Evolutionary conservation across 2,113 vertebrate species (phyloP), one percentile per base, ranked within the genome.

Genomic region (Sinocyclocheilus grahami): DNA sequence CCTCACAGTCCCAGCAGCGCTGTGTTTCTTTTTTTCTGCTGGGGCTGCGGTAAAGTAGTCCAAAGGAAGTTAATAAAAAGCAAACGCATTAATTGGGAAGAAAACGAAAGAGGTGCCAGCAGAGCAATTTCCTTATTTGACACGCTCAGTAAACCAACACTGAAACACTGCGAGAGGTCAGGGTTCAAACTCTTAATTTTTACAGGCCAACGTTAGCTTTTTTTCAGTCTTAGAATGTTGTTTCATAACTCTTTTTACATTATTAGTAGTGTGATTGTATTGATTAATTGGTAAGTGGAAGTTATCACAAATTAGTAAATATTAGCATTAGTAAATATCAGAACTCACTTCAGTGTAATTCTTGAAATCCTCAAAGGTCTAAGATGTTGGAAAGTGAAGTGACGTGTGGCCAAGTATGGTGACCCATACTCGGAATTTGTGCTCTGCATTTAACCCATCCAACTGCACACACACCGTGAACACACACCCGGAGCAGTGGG

Each of bases 101-200:
- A 69, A 63, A 33, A 33, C 14, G 5, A 79, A 79, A 84, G 48
- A 62, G 69, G 51, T 77, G 42, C 33, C 78, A 81, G 37, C 58
- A 81, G 37, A 81, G 78, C 78, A 81, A 81, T 81, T 81, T 81
- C n/a, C 58, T 81, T 42, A 63, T 81, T 81, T 81, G 78, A 81
- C 39, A 46, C 12, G 18, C 33, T 63, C 37, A 9, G 78, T 42
- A 42, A 80, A 63, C 58, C 58, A 65, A 39, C 77, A 60, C 30
- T 60, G 27, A 79, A 79, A 60, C 53, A n/a, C 30, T 55, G n/a
- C 0, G 48, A 77, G 48, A 55, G 48, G 24, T 53, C 75, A 77
- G 42, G 24, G 42, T 77, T 33, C 75, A 55, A 78, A 78, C 30
- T 11, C 11, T 13, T 75, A 0, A n/a, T 75, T 48, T 46, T 75